Evolutionary conservation across 2,797 vertebrate species (phyloP).

Genomic region (Hephaestus fuliginosus): DNA sequence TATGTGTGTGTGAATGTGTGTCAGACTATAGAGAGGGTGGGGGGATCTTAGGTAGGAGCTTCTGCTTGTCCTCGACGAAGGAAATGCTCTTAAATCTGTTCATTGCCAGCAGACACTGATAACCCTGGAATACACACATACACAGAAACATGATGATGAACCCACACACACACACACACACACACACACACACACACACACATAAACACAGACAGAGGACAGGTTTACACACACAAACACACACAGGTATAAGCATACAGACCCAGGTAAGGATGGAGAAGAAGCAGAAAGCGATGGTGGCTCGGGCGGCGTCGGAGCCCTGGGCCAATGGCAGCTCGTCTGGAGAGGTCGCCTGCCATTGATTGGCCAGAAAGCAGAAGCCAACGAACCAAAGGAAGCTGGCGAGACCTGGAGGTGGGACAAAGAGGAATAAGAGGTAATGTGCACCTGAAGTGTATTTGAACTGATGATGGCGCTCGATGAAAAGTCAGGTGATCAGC

Average conservation of each 20-base stretch:
- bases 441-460: too few species aligned
- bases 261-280: slow-evolving; percentile 95
- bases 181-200: slow-evolving; percentile 36
- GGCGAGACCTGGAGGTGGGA: slow-evolving; percentile 69
- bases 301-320: slow-evolving; percentile 90
- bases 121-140: slow-evolving; percentile 69
- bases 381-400: slow-evolving; percentile 94
- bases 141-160: slow-evolving; percentile 29
- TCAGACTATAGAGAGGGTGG: slow-evolving; percentile 69
- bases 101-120: slow-evolving; percentile 72
- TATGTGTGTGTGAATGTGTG: slow-evolving; percentile 10
- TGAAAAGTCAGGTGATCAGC: not conserved
- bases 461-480: not conserved
- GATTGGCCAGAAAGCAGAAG: slow-evolving; percentile 96
- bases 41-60: slow-evolving; percentile 69
- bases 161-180: slow-evolving; percentile 27
- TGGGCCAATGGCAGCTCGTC: slow-evolving; percentile 83
- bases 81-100: slow-evolving; percentile 67
- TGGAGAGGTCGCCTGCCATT: slow-evolving; percentile 90
- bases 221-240: slow-evolving; percentile 14
- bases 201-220: not conserved
- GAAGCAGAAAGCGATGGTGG: slow-evolving; percentile 94
- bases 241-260: slow-evolving; percentile 48
- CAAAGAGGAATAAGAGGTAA: not conserved
- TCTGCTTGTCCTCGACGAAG: slow-evolving; percentile 77